Evolutionary conservation across 1,140 invertebrate genomes (phyloP).

Genomic region (Caenorhabditis briggsae): DNA sequence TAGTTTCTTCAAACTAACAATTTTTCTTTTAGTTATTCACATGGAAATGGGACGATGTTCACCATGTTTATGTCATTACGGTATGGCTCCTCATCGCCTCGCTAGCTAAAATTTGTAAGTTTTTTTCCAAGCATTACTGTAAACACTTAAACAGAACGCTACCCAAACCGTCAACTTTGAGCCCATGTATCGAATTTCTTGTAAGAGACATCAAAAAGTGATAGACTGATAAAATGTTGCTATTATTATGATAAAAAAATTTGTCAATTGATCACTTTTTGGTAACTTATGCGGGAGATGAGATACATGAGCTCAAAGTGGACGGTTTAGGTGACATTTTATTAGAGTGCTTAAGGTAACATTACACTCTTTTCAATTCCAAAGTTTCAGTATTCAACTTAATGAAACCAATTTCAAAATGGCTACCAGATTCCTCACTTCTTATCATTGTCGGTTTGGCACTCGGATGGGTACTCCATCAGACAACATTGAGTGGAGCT

Average conservation of each 20-base stretch:
- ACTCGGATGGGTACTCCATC: constrained; percentile 53
- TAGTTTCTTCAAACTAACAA: background rate
- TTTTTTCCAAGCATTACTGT: background rate
- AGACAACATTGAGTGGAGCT: constrained; percentile 44
- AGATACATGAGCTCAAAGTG: too few species aligned
- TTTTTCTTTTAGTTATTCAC: constrained; percentile 68
- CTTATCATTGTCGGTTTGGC: constrained; percentile 66
- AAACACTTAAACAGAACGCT: background rate
- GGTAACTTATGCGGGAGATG: too few species aligned
- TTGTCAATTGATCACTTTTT: too few species aligned
- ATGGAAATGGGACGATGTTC: constrained; percentile 70
- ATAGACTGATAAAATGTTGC: too few species aligned
- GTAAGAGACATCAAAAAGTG: too few species aligned
- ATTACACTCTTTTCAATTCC: too few species aligned
- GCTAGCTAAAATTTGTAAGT: constrained; percentile 75
- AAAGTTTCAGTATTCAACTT: constrained; percentile 75
- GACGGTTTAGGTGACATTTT: too few species aligned
- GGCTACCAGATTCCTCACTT: constrained; percentile 72
- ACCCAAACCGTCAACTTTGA: too few species aligned
- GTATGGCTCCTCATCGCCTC: constrained; percentile 72
- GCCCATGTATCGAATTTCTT: too few species aligned
- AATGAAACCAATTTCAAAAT: constrained; percentile 72
- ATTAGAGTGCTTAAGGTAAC: too few species aligned
- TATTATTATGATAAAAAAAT: too few species aligned
- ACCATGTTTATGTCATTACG: constrained; percentile 69